Evolutionary conservation across 2,113 vertebrate species (phyloP).

Genomic region (Petrocephalus microphthalmus): DNA sequence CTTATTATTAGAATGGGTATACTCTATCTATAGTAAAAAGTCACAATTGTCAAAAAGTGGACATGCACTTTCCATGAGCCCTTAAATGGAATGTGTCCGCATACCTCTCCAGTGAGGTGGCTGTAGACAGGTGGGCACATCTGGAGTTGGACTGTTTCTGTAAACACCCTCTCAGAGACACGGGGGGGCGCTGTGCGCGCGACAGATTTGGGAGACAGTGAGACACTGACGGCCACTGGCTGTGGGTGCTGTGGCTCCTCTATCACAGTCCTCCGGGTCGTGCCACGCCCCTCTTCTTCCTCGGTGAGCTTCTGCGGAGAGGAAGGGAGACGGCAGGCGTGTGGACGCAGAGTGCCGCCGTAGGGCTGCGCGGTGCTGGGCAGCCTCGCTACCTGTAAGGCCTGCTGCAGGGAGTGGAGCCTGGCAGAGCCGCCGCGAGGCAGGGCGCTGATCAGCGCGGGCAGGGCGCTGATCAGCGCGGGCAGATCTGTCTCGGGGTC

Average conservation of each 20-base stretch:
- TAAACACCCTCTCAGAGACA: conserved; percentile 27
- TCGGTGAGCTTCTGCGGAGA: conserved; percentile 33
- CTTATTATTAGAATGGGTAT: background rate
- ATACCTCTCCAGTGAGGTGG: conserved; percentile 38
- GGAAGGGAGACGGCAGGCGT: background rate
- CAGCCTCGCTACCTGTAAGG: conserved; percentile 28
- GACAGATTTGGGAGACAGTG: conserved; percentile 12
- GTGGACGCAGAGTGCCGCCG: background rate
- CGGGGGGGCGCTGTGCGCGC: conserved; percentile 25
- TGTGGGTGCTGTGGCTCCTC: conserved; percentile 23
- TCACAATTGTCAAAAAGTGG: background rate
- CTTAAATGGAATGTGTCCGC: no score
- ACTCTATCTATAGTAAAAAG: background rate
- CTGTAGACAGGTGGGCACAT: conserved; percentile 39
- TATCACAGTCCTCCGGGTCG: background rate
- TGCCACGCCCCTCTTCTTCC: conserved; percentile 21
- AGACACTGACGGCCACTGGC: conserved; percentile 20
- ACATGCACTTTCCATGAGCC: background rate
- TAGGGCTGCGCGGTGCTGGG: background rate
- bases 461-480: conserved; percentile 35
- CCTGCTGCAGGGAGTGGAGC: conserved; percentile 23
- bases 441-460: conserved; percentile 33
- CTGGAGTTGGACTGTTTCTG: conserved; percentile 29
- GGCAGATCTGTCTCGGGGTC: conserved; percentile 34
- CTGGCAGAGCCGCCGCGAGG: conserved; percentile 19